phyloP scores from a whole-genome alignment of 2,888 invertebrate genomes.

The Xylocampa areola region DNA sequence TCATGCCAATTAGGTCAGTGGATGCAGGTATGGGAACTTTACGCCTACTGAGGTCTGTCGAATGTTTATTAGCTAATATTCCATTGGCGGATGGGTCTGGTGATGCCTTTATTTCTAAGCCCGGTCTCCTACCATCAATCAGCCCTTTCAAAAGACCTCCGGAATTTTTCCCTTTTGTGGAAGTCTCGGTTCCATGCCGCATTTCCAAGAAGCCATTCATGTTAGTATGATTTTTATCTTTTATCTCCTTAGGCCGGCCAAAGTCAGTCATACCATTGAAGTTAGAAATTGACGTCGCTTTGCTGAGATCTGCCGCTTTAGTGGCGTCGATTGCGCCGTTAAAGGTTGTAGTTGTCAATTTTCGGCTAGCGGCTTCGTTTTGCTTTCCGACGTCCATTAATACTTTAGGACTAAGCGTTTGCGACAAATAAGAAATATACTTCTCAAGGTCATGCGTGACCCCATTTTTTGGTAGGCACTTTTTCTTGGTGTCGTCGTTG shows the following conservation, averaged over 20 bases:
- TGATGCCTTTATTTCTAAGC: constrained; percentile 66
- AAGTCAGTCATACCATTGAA: constrained; percentile 75
- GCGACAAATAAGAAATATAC: constrained; percentile 86
- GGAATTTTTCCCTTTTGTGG: constrained; percentile 69
- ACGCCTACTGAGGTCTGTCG: constrained; percentile 62
- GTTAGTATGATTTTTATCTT: constrained; percentile 71
- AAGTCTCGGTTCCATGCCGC: constrained; percentile 72
- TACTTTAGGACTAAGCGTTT: constrained; percentile 86
- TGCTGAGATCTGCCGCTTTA: constrained; percentile 71
- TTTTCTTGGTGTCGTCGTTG: constrained; percentile 81
- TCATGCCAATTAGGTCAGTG: constrained; percentile 67
- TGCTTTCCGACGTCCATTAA: constrained; percentile 83
- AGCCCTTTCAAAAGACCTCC: constrained; percentile 74
- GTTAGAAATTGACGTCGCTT: constrained; percentile 63
- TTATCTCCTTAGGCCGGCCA: constrained; percentile 71
- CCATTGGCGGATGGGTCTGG: constrained; percentile 82
- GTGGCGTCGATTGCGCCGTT: constrained; percentile 64
- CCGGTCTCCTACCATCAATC: constrained; percentile 73
- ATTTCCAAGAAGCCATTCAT: constrained; percentile 83
- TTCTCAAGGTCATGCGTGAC: constrained; percentile 86
- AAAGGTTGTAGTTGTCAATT: constrained; percentile 58
- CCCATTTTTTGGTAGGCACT: constrained; percentile 85
- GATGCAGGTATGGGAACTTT: constrained; percentile 78
- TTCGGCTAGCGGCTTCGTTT: constrained; percentile 66
- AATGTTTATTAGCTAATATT: constrained; percentile 61